Conservation (phyloP, 2,888 invertebrate species). For the Lasioglossum zephyrum region DNA sequence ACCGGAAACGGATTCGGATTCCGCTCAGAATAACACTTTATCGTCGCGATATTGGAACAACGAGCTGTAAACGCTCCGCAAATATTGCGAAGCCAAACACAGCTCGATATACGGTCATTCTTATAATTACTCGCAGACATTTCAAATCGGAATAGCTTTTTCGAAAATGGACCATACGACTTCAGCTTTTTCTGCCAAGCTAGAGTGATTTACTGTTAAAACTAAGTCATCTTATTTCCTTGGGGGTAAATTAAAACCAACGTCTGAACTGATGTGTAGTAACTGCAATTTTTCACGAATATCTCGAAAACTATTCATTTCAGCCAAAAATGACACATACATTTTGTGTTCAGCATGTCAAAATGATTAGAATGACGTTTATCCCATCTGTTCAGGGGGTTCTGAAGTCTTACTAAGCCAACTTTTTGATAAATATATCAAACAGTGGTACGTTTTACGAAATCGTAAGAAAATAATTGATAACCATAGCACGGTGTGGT, state of each 20-base stretch:
- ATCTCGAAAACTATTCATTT: too few species aligned
- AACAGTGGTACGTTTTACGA: not conserved
- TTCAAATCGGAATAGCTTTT: not conserved
- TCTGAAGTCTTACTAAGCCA: too few species aligned
- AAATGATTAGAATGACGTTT: too few species aligned
- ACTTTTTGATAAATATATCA: too few species aligned
- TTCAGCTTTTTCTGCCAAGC: not conserved
- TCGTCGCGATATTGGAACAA: not conserved
- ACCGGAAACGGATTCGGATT: not conserved
- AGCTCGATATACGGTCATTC: not conserved
- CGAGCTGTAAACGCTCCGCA: not conserved
- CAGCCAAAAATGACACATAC: too few species aligned
- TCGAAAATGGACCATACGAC: not conserved
- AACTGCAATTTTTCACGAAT: too few species aligned
- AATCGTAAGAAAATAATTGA: not conserved
- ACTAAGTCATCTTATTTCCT: too few species aligned
- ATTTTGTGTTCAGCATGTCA: too few species aligned
- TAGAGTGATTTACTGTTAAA: not conserved
- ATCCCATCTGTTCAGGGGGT: too few species aligned
- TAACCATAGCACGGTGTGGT: not conserved
- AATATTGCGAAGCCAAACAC: not conserved
- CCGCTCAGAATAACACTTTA: not conserved
- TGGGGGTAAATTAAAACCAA: too few species aligned
- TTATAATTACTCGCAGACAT: not conserved
- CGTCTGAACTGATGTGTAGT: too few species aligned